Evolutionary conservation across 2,888 invertebrate genomes (phyloP), one percentile per base, ranked within the genome.

Genomic region (Nycteola revayana): DNA sequence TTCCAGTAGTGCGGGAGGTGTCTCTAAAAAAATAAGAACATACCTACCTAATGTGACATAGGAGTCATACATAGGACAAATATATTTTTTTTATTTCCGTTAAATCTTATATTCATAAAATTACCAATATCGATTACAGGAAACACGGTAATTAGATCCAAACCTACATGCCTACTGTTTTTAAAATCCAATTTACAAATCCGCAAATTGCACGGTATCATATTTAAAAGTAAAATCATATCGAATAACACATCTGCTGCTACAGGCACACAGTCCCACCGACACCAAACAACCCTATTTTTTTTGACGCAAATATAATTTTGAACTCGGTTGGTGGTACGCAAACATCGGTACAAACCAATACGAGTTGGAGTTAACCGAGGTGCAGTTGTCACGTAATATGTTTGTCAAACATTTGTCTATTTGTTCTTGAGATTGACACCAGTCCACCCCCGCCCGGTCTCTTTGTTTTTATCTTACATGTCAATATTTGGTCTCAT

Each of bases 391-490:
- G 83, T 83, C 83, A 80, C 74, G 77, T 87, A 84, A 86, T 85
- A 83, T 82, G 78, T 84, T 80, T 65, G 71, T 75, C 83, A 86
- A 87, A 87, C 77, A 86, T 60, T 49, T 47, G 48, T 66, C 52
- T 82, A 68, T 87, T 86, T 87, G 80, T 82, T 76, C 75, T 78
- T 66, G 70, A 71, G 82, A 85, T 86, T 79, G 87, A 85, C 86
- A 88, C 85, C 78, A 41, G 52, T 62, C 78, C 76, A 75, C 83
- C 84, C 81, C 73, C 60, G 52, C 58, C 46, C 65, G 51, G 68
- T 60, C 75, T 73, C 80, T 84, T 88, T 88, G 87, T 88, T 87
- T 87, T 85, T 86, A 75, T 78, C 66, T 70, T 66, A 55, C 72
- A 54, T 71, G 85, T 83, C 82, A 86, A 86, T 85, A 85, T 85